A percentile compares a stretch with the other conserved stretches of the same genome.
phyloP scores from a whole-genome alignment of 2,797 vertebrate species.

The Masticophis lateralis region DNA sequence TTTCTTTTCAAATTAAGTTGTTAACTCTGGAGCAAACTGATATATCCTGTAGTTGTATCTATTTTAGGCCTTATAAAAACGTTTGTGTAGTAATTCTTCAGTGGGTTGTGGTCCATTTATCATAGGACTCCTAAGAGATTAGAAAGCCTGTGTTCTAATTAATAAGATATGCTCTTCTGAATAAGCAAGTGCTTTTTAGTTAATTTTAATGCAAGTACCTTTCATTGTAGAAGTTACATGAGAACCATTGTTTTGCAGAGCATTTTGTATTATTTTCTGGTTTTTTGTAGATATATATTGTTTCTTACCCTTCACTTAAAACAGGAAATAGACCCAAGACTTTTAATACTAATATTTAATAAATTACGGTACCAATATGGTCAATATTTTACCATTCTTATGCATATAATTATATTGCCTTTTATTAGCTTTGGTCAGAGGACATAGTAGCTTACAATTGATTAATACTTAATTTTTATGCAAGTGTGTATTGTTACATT shows the following conservation, averaged over 20 bases:
- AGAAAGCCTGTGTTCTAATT: not conserved
- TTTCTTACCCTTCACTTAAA: not conserved
- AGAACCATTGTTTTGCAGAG: constrained; percentile 7
- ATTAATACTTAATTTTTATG: not conserved
- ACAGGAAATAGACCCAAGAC: not conserved
- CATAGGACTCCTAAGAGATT: constrained; percentile 2
- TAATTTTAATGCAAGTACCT: constrained; percentile 18
- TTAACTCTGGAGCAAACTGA: not conserved
- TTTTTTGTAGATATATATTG: not conserved
- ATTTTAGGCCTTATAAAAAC: not conserved
- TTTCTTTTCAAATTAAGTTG: not conserved
- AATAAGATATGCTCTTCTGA: not conserved
- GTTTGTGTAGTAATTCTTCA: not conserved
- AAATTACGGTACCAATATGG: not conserved
- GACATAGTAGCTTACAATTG: not conserved
- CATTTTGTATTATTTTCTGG: not conserved
- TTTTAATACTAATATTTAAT: not conserved
- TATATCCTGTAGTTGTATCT: not conserved
- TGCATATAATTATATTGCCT: not conserved
- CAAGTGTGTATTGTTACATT: not conserved
- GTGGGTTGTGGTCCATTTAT: not conserved
- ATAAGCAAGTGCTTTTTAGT: constrained; percentile 9
- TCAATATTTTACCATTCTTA: not conserved
- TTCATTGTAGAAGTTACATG: not conserved
- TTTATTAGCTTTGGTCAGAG: not conserved